Conservation (phyloP, 2,797 vertebrate species). For the Spinus pinus region DNA sequence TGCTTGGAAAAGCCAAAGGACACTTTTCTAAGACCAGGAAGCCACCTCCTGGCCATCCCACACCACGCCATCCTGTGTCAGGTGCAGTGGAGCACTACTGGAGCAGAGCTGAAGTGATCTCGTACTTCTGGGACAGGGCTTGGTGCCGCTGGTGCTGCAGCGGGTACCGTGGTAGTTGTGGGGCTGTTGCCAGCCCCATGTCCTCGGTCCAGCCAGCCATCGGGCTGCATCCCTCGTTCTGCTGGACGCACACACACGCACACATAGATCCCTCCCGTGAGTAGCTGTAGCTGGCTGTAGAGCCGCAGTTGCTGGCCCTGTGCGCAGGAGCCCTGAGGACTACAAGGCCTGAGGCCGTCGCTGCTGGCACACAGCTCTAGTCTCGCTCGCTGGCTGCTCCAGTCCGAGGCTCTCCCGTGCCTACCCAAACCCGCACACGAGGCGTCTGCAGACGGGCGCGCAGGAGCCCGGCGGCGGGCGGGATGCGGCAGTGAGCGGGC, state of each 20-base stretch:
- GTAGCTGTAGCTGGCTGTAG: background rate
- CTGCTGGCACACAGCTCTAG: background rate
- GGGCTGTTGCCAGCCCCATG: background rate
- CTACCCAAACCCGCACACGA: rapidly evolving
- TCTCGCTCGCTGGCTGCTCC: background rate
- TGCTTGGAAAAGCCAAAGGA: background rate
- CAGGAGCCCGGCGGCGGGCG: background rate
- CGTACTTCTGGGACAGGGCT: background rate
- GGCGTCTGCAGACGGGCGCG: background rate
- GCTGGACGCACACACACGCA: rapidly evolving
- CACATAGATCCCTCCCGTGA: rapidly evolving
- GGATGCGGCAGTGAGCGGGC: background rate
- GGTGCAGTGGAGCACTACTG: rapidly evolving
- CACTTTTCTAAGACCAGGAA: background rate
- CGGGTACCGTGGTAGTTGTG: rapidly evolving
- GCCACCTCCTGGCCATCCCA: background rate
- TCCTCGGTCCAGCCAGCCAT: rapidly evolving
- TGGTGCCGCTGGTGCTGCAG: background rate
- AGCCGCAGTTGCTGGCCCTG: background rate
- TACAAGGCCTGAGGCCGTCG: background rate
- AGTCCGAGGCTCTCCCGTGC: rapidly evolving
- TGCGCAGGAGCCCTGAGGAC: background rate
- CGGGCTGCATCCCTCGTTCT: background rate
- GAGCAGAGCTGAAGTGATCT: background rate
- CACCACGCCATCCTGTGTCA: too few species aligned